These are phyloP conservation scores for Orthosia gothica DNA, from an alignment of 2,888 invertebrate species.

Conservation along the genomic window DNA sequence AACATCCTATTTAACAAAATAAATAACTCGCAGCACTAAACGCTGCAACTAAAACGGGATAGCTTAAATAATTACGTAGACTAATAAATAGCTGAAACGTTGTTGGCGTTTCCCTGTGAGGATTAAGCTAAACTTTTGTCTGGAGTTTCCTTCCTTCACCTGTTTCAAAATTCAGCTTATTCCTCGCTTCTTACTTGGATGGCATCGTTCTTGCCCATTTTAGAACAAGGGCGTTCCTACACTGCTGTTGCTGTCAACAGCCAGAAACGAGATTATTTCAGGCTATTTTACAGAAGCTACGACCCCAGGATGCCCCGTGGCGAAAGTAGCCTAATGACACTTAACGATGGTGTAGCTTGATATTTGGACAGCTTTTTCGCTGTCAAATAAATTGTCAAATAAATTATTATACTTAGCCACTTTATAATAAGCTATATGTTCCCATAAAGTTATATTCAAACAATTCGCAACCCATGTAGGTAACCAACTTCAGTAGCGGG, in stretches of 20 bases:
- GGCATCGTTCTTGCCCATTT: constrained; percentile 21
- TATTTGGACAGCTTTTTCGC: neutral
- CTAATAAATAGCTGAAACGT: constrained; percentile 34
- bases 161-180: constrained; percentile 42
- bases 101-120: constrained; percentile 20
- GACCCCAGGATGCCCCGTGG: neutral
- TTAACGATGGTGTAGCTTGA: neutral
- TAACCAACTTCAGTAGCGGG: too few relatives aligned
- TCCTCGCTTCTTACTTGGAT: constrained; percentile 25
- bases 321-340: neutral
- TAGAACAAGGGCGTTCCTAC: neutral
- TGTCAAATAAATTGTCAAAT: too few relatives aligned
- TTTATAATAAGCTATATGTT: too few relatives aligned
- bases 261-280: neutral
- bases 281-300: neutral
- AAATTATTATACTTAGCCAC: too few relatives aligned
- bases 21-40: too few relatives aligned
- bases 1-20: too few relatives aligned
- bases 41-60: too few relatives aligned
- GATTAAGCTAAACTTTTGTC: constrained; percentile 42
- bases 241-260: neutral
- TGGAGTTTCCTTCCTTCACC: constrained; percentile 18
- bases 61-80: too few relatives aligned
- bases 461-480: too few relatives aligned
- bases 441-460: too few relatives aligned